Base-by-base conservation (phyloP, 2,888 invertebrate genomes). In the Caenorhabditis macrosperma region DNA sequence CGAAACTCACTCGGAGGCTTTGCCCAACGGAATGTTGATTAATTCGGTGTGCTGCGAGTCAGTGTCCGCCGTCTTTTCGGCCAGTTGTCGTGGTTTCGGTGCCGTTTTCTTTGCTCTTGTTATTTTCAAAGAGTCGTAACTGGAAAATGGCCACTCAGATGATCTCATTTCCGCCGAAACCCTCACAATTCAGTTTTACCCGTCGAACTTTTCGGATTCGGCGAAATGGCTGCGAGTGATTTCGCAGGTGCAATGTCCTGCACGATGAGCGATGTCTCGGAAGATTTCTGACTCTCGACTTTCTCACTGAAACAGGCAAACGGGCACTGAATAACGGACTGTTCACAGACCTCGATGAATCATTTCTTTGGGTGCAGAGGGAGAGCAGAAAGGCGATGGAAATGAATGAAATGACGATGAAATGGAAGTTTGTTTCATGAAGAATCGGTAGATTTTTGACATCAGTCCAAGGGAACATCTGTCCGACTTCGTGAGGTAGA, bases 41-140 rank as follows among this genome's bases (percentile, higher is more conserved):
- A 76, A 1, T 41, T 76, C 61, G 12, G 76, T 76, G 30, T 76
- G 76, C 55, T 76, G 76, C 48, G 67, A 68, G 55, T 76, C 60
- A 5, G 54, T 46, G 9, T 76, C 66, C 0, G 35, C 57, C 12
- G 68, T 68, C 41, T 61, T 68, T 20, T 41, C 28, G 6, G 24
- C 26, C 28, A 26, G 9, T 2, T 48, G 26, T 33, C 59, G 41
- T 12, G 59, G 20, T 41, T 68, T 76, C 20, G 55, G 22, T 0
- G 46, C 20, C 2, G 55, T 68, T 48, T 55, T 68, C 26, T 68
- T 76, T 22, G 68, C 63, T 20, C 44, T 26, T 3, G 67, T 67
- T 1, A 76, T 63, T 30, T 76, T 76, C 55, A 76, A 68, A 5
- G 76, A 76, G 41, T 76, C 68, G 20, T 57, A 24, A 24, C 72